These are phyloP conservation scores for Cremastinae sp. DNA, from an alignment of 2,888 invertebrate genomes.

Conservation along the genomic window DNA sequence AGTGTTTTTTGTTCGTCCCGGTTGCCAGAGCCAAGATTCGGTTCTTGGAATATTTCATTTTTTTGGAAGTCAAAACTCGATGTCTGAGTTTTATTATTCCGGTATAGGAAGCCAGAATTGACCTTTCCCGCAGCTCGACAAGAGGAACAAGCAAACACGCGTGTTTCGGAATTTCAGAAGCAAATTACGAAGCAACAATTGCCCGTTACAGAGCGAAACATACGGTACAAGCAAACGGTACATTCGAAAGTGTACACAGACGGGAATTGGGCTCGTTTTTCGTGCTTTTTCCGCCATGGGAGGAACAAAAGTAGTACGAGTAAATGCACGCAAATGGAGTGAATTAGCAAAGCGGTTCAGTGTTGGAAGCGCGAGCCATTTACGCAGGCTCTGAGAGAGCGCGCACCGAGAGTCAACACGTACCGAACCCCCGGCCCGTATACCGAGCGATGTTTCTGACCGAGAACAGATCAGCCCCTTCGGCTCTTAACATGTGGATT, in stretches of 20 bases:
- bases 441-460: slow-evolving; percentile 18
- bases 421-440: slow-evolving; percentile 2
- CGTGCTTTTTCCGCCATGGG: too few species aligned
- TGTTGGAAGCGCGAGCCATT: background rate
- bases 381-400: background rate
- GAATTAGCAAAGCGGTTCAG: background rate
- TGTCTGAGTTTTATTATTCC: background rate
- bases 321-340: background rate
- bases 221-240: background rate
- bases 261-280: too few species aligned
- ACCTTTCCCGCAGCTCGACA: too few species aligned
- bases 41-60: background rate
- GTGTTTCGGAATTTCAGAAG: background rate
- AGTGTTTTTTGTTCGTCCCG: too few species aligned
- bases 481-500: slow-evolving; percentile 12
- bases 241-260: too few species aligned
- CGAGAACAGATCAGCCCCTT: slow-evolving; percentile 9
- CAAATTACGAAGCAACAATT: too few species aligned
- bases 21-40: slow-evolving; percentile 5
- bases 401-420: slow-evolving; percentile 23
- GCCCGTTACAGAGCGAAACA: background rate
- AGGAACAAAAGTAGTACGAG: slow-evolving; percentile 12
- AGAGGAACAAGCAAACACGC: background rate
- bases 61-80: too few species aligned
- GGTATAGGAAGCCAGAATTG: background rate